Evolutionary conservation across 2,888 invertebrate genomes (phyloP), one percentile per base, ranked within the genome.

Genomic region (Seira sanloemensis): DNA sequence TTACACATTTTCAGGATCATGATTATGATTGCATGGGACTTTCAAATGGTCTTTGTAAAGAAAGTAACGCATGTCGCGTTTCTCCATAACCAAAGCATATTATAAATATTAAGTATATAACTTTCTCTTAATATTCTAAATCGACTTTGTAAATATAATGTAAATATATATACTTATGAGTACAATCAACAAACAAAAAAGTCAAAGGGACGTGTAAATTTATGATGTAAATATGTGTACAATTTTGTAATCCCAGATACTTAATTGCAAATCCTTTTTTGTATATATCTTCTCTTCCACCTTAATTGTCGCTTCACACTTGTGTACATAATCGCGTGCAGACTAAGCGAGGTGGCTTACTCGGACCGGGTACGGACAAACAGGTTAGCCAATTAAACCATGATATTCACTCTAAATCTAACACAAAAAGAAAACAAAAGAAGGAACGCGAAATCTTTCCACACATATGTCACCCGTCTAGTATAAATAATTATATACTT

Each of bases 311-410:
- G 62, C 62, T 62, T 62, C 62, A 9, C 69, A 27, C 67, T 21
- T 37, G 37, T 69, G 26, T 73, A 54, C 21, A 54, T 58, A 58
- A 58, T 24, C 62, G 62, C 21, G 74, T 80, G 82, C 90, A 90
- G 90, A 85, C 80, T 86, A 90, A 90, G 89, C 90, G 90, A 89
- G 90, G 91, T 78, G 89, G 90, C 86, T 87, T 90, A 86, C 89
- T 88, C 85, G 88, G 87, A 84, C 88, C 86, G 81, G 88, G 82
- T 74, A 87, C 87, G 72, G 89, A 88, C 37, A 90, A 90, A 89
- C 90, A 90, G 90, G 90, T 90, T 90, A 90, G 90, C 84, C 68
- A 73, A 26, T 65, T 54, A 12, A 26, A 26, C 24, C 12, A 26
- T 25, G 23, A 24, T 2, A 62, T 62, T 62, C 62, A 62, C 62